A percentile compares a stretch with the other conserved stretches of the same genome.
These are phyloP conservation scores for Adelognathus sp. DNA, from an alignment of 2,888 invertebrate genomes.

Conservation along the genomic window DNA sequence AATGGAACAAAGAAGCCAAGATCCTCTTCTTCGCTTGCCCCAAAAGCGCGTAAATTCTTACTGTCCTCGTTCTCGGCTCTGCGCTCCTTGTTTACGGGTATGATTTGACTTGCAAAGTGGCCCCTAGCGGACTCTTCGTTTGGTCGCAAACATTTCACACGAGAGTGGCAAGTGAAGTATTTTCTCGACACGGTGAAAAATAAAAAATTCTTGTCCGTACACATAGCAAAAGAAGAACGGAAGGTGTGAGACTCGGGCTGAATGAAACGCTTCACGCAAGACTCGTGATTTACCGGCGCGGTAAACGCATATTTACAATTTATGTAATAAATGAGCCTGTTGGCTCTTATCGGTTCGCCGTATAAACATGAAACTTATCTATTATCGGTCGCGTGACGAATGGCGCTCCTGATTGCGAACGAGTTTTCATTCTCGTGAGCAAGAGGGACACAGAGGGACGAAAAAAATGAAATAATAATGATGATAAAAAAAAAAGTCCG, in stretches of 20 bases:
- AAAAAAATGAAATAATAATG: conserved; percentile 20
- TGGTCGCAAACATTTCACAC: conserved; percentile 10
- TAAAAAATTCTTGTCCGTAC: background rate
- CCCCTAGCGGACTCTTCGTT: conserved; percentile 24
- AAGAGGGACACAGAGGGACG: too few species aligned
- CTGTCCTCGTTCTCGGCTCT: conserved; percentile 22
- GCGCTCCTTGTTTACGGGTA: conserved; percentile 67
- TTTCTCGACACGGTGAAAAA: background rate
- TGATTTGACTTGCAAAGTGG: conserved; percentile 76
- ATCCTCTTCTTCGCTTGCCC: background rate
- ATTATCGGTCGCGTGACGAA: conserved; percentile 21
- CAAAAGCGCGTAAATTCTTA: background rate
- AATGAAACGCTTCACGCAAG: background rate
- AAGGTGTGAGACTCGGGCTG: background rate
- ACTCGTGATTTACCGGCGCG: background rate
- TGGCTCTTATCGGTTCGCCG: conserved; percentile 3
- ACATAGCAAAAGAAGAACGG: background rate
- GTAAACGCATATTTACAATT: conserved; percentile 2
- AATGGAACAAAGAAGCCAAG: background rate
- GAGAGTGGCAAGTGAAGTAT: background rate
- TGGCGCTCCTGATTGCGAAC: conserved; percentile 4
- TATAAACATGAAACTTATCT: conserved; percentile 11
- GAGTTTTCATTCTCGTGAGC: background rate
- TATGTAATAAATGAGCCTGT: conserved; percentile 18
- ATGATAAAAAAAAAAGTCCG: conserved; percentile 23